Conservation (phyloP, 2,113 vertebrate species). For the Ivindomyrus marchei region DNA sequence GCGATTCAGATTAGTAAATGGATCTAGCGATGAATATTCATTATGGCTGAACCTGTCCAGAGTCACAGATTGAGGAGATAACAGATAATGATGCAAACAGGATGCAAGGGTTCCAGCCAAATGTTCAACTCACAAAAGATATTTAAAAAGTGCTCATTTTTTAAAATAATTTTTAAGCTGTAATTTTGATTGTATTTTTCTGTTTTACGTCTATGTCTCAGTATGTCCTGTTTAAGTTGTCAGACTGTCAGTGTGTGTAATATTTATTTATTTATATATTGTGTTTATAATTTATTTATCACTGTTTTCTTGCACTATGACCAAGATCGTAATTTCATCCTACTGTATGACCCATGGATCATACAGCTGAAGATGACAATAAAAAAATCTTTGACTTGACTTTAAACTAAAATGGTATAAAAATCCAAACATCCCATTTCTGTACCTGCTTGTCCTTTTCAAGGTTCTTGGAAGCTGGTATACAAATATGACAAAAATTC, state of each 20-base stretch:
- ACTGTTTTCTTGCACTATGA: background rate
- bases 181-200: background rate
- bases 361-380: background rate
- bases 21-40: constrained; percentile 1
- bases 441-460: background rate
- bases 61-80: background rate
- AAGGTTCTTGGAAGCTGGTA: background rate
- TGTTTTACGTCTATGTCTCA: background rate
- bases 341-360: background rate
- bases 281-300: background rate
- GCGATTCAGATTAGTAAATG: background rate
- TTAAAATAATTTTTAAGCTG: background rate
- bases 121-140: background rate
- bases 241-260: background rate
- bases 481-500: background rate
- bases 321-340: background rate
- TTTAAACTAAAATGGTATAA: background rate
- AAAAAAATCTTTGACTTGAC: background rate
- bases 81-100: background rate
- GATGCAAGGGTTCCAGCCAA: background rate
- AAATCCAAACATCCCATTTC: background rate
- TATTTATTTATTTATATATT: background rate
- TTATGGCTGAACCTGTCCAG: background rate
- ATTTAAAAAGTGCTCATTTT: background rate
- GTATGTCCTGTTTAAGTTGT: background rate